Base-by-base conservation (phyloP, 2,888 invertebrate genomes). In the Troides helena region DNA sequence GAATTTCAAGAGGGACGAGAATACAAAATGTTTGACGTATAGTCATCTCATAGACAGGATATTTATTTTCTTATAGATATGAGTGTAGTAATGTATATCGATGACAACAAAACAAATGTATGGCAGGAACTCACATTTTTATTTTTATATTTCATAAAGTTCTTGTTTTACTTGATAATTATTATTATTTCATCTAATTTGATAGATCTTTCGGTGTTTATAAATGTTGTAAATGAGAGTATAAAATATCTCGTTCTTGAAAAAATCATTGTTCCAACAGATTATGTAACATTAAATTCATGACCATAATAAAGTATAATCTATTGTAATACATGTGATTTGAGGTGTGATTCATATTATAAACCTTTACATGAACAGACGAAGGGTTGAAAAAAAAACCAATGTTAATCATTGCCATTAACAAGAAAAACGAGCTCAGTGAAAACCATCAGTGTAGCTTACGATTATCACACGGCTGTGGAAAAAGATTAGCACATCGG, bases 401-500 rank as follows among this genome's bases (percentile, higher is more conserved):
- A 85, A 79, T 79, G 81, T 83, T 87, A 87, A 89, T 88, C 81
- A 86, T 72, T 69, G 75, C 75, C 84, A 85, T 88, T 85, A 87
- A 83, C 75, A 76, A 76, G 82, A 84, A 80, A 84, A 84, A 86
- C 82, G 85, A 81, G 79, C 78, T 81, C 76, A 80, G 80, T 75
- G 76, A 78, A 78, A 80, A 81, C 79, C 84, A 84, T 86, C 85
- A 84, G 81, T 85, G 77, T 81, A 83, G 82, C 84, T 85, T 87
- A 83, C 62, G 66, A 66, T 70, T 70, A 71, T 70, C 70, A 67
- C 67, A 67, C 62, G 63, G 59, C 62, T 56, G 59, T 63, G 62
- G 70, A 90, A 90, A 90, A 89, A 91, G 88, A 91, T 91, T 90
- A 90, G 87, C 89, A 87, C 89, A 90, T 89, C 90, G 85, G 80